Evolutionary conservation across 2,888 invertebrate species (phyloP).

Genomic region (Terebella lapidaria): DNA sequence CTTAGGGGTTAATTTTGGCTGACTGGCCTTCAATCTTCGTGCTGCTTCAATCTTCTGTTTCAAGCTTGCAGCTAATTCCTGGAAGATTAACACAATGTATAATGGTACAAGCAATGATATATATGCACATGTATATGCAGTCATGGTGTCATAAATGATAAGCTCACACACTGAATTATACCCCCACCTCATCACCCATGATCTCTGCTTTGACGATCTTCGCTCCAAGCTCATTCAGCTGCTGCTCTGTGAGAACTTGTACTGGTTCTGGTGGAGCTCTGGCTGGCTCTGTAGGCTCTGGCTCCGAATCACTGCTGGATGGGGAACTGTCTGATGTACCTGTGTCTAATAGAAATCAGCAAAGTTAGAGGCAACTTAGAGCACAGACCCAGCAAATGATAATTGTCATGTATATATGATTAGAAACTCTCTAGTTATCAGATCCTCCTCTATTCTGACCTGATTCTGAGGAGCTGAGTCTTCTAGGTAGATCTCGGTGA

Average conservation of each 20-base stretch:
- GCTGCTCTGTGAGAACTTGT: slow-evolving; percentile 50
- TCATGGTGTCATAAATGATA: neutral
- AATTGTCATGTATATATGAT: too few relatives aligned
- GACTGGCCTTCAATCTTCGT: slow-evolving; percentile 43
- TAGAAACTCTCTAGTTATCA: too few relatives aligned
- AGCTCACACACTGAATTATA: neutral
- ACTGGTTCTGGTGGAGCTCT: neutral
- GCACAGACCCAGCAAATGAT: too few relatives aligned
- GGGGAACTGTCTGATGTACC: too few relatives aligned
- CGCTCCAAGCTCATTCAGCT: slow-evolving; percentile 85
- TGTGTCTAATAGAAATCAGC: too few relatives aligned
- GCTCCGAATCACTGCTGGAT: slow-evolving; percentile 1
- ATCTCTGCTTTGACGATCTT: slow-evolving; percentile 91
- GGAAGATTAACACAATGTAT: slow-evolving; percentile 17
- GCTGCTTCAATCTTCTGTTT: slow-evolving; percentile 72
- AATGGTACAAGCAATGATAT: too few relatives aligned
- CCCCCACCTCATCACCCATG: slow-evolving; percentile 68
- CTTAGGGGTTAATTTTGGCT: neutral
- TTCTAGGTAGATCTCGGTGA: too few relatives aligned
- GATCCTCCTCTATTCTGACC: too few relatives aligned
- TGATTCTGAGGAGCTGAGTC: too few relatives aligned
- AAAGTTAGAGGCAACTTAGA: too few relatives aligned
- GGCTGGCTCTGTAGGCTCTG: slow-evolving; percentile 1
- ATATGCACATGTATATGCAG: too few relatives aligned
- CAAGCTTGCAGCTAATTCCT: slow-evolving; percentile 56